Conservation (phyloP, 2,888 invertebrate genomes). For the Anticlea derivata region DNA sequence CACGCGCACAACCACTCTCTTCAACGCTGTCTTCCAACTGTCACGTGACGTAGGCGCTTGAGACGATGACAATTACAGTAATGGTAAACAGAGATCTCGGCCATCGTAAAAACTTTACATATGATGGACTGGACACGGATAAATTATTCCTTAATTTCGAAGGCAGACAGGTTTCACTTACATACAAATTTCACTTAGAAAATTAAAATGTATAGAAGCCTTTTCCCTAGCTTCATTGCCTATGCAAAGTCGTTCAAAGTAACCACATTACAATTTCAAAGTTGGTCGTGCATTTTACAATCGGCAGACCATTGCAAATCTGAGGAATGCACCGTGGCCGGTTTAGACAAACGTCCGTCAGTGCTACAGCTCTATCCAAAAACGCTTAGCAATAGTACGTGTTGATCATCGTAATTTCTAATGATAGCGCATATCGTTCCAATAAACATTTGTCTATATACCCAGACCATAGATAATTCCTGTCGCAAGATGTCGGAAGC, state of each 20-base stretch:
- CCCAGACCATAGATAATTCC: conserved; percentile 18
- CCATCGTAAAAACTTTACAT: too few species aligned
- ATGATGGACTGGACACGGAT: too few species aligned
- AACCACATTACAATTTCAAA: conserved; percentile 22
- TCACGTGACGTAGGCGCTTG: too few species aligned
- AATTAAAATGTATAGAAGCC: conserved; percentile 9
- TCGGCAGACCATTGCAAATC: conserved; percentile 41
- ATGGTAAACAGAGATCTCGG: too few species aligned
- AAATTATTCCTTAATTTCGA: conserved; percentile 1
- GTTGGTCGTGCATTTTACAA: conserved; percentile 21
- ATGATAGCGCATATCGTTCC: too few species aligned
- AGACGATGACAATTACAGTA: too few species aligned
- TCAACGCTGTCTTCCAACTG: too few species aligned
- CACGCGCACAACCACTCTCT: too few species aligned
- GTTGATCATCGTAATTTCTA: too few species aligned
- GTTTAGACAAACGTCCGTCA: background rate
- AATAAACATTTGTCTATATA: background rate
- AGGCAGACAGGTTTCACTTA: conserved; percentile 16
- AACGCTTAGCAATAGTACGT: too few species aligned
- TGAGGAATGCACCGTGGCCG: conserved; percentile 37
- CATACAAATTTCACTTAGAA: conserved; percentile 6
- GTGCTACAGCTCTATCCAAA: background rate
- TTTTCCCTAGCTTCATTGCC: conserved; percentile 12
- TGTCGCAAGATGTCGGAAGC: conserved; percentile 25
- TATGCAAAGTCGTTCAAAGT: conserved; percentile 13